phyloP scores from a whole-genome alignment of 2,797 vertebrate genomes.

The Zenarchopterus dispar region DNA sequence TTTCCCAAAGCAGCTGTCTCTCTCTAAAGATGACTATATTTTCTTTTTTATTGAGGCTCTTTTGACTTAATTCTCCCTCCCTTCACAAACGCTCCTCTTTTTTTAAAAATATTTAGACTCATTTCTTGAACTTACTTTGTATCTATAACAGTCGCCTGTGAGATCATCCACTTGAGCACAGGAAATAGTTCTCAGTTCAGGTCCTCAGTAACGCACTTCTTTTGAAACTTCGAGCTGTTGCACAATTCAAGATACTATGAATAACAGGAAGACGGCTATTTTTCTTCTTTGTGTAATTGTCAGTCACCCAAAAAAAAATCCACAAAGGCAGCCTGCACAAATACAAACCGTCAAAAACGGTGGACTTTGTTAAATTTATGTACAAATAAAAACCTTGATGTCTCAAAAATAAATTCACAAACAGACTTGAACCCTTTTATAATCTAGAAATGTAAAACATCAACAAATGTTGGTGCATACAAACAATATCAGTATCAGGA shows the following conservation, averaged over 20 bases:
- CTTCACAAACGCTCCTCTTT: slow-evolving; percentile 7
- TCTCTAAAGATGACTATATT: slow-evolving; percentile 8
- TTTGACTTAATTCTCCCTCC: too few species aligned
- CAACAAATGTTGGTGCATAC: too few species aligned
- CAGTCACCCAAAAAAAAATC: slow-evolving; percentile 41
- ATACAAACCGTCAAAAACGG: slow-evolving; percentile 9
- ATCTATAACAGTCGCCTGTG: slow-evolving; percentile 20
- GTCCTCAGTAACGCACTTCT: slow-evolving; percentile 43
- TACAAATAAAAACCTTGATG: too few species aligned
- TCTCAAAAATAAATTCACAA: too few species aligned
- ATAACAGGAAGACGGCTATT: slow-evolving; percentile 69
- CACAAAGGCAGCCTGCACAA: slow-evolving; percentile 12
- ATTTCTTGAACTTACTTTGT: slow-evolving; percentile 4
- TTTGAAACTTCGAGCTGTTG: slow-evolving; percentile 55
- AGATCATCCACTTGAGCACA: slow-evolving; percentile 46
- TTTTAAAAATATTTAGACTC: neutral
- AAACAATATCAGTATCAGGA: too few species aligned
- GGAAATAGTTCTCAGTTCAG: slow-evolving; percentile 47
- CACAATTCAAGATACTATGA: slow-evolving; percentile 56
- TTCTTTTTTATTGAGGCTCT: too few species aligned
- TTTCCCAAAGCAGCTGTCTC: slow-evolving; percentile 23
- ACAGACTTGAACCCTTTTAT: too few species aligned
- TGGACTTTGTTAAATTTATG: slow-evolving; percentile 3
- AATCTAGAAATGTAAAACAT: too few species aligned
- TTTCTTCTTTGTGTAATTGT: slow-evolving; percentile 52